Base-by-base conservation (phyloP, 2,888 invertebrate genomes). In the Sisyra terminalis region DNA sequence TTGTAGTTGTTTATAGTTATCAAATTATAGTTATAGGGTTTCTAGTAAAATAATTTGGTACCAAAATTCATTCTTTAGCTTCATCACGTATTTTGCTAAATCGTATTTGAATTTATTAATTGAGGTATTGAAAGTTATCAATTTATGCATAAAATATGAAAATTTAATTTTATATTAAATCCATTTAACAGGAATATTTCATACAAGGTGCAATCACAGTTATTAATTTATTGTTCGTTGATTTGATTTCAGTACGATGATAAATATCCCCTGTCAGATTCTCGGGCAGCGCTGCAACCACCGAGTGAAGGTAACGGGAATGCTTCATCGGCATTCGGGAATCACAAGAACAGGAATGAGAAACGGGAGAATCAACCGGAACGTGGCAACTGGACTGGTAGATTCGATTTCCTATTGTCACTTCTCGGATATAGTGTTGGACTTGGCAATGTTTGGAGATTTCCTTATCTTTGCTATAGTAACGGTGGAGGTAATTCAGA, bases 391-490 rank as follows among this genome's bases (percentile, higher is more conserved):
- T 80, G 80, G 80, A 75, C 77, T 10, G 79, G 79, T n/a, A 70
- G 76, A 45, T 78, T 78, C 53, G 80, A 81, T 61, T 81, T 81
- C 57, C 65, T 81, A 16, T 64, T 81, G 29, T 79, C 79, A 8
- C 64, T 80, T 45, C 61, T 81, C 46, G 80, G 79, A 18, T 80
- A 79, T 57, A 78, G 78, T 47, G 80, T 81, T 40, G 80, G 80
- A 2, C 61, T 81, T 43, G 80, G 80, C 48, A 81, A 80, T 55
- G 79, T 81, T 13, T 81, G 80, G 80, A 66, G 80, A 16, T 80
- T 80, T 59, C 80, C 80, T 2, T 80, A 79, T 57, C 67, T 81
- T 17, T 79, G 79, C 59, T 80, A 80, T 57, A 78, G 78, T 48
- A 81, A 81, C 57, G 81, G 81, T 37, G 81, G 81, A 52, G 81